These are phyloP conservation scores for Macrostomum lignano DNA, from an alignment of 1,140 invertebrate species.

Conservation along the genomic window DNA sequence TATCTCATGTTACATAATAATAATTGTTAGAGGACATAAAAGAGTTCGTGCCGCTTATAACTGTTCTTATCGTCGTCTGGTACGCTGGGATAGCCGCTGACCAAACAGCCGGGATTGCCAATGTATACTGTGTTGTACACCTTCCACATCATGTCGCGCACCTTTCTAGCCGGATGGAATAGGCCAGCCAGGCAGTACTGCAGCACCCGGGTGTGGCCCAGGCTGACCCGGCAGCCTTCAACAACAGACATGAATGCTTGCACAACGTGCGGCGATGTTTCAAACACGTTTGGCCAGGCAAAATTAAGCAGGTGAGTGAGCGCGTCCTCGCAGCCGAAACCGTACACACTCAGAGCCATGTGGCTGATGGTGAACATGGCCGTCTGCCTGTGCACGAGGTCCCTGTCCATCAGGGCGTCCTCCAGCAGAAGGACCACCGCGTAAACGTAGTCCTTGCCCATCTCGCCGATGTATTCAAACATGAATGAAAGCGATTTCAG, in stretches of 20 bases:
- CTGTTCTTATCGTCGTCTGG: conserved; percentile 78
- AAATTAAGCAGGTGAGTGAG: conserved; percentile 83
- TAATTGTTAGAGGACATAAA: conserved; percentile 75
- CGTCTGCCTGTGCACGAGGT: conserved; percentile 89
- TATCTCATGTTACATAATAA: too few relatives aligned
- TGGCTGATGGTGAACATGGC: conserved; percentile 95
- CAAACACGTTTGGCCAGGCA: conserved; percentile 98
- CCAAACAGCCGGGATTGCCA: conserved; percentile 82
- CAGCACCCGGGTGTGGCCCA: conserved; percentile 79
- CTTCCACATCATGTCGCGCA: conserved; percentile 97
- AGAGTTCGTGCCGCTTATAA: conserved; percentile 74
- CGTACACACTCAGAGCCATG: conserved; percentile 88
- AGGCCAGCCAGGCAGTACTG: conserved; percentile 81
- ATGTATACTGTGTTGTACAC: conserved; percentile 91
- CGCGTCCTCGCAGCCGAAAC: conserved; percentile 95
- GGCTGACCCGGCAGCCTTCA: conserved; percentile 70
- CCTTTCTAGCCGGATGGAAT: conserved; percentile 92
- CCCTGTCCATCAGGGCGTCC: conserved; percentile 95
- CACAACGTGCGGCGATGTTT: conserved; percentile 93
- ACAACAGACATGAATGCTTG: conserved; percentile 97
- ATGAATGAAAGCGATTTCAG: conserved; percentile 88
- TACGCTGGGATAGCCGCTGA: conserved; percentile 82
- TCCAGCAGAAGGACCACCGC: conserved; percentile 87
- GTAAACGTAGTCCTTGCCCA: conserved; percentile 99
- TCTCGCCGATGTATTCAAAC: conserved; percentile 98